Evolutionary conservation across 1,140 invertebrate genomes (phyloP), one percentile per base, ranked within the genome.

Genomic region (Drosophila lacteicornis): DNA sequence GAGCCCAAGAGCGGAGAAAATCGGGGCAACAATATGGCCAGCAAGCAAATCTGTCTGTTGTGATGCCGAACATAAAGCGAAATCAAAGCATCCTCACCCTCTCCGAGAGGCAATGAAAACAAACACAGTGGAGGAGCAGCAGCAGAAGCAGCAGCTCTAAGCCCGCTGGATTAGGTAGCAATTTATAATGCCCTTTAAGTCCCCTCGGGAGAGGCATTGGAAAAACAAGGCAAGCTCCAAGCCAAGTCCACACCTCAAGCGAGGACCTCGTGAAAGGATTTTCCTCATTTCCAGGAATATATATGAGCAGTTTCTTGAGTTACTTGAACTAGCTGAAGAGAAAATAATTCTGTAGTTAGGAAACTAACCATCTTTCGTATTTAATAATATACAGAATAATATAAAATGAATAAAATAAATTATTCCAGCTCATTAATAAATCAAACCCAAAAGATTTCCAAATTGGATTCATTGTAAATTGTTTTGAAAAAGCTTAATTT

Each of bases 131-230:
- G 55, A 46, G 33, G 33, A 46, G 61, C 12, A 25, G 17, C 2
- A 8, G 22, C 17, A 42, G 17, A n/a, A 46, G 61, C 7, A 42
- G n/a, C 4, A 9, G 22, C 22, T 49, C 38, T 60, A 74, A 60
- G 45, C 17, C 69, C 36, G 45, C 4, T 38, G 70, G 70, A 73
- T 74, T 74, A 73, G 46, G 46, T 17, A 74, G 68, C 55, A 74
- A 74, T 74, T 74, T 74, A 74, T 74, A 74, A 74, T 74, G 67
- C 69, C 67, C 69, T 59, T 59, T 73, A 73, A 71, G 67, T 59
- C 47, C 5, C 47, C 19, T 9, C 22, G 4, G 42, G 7, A 19
- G 17, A 4, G 15, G n/a, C 46, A 36, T 33, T 57, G 55, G 19
- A 15, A 59, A 63, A 61, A 33, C 30, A 56, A 60, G 47, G 15